Percentiles rank a stretch among this genome's conserved stretches.
These are phyloP conservation scores for Puffinus mauretanicus DNA, from an alignment of 2,113 vertebrate genomes.

Conservation along the genomic window DNA sequence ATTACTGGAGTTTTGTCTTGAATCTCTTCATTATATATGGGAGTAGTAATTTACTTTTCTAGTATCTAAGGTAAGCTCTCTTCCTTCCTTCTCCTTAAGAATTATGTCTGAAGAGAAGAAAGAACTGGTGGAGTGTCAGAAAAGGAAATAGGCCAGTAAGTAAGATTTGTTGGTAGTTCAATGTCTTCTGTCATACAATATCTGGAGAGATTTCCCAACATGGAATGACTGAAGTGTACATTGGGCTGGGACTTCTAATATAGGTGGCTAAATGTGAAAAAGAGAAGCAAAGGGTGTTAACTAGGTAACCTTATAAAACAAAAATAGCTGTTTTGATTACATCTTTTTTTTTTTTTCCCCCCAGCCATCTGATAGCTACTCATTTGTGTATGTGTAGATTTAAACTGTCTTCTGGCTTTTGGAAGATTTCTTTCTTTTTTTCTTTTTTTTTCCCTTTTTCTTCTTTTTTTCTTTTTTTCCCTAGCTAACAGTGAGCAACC, in stretches of 20 bases:
- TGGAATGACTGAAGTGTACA: neutral
- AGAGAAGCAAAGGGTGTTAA: conserved; percentile 25
- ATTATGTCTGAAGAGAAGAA: conserved; percentile 40
- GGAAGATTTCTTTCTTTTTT: neutral
- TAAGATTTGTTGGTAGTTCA: conserved; percentile 26
- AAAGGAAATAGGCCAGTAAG: conserved; percentile 30
- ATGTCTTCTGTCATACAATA: conserved; percentile 52
- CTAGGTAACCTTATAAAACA: conserved; percentile 3
- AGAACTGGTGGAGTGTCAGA: neutral
- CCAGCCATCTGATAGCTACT: neutral
- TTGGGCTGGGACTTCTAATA: neutral
- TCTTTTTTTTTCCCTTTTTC: neutral
- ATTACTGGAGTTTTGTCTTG: conserved; percentile 39
- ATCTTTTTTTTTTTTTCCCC: neutral
- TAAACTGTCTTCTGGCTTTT: neutral
- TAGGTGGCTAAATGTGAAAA: conserved; percentile 26
- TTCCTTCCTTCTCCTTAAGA: conserved; percentile 24
- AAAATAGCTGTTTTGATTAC: neutral
- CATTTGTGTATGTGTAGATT: neutral
- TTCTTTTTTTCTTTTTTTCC: neutral
- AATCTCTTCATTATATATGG: conserved; percentile 71
- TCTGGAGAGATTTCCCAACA: neutral
- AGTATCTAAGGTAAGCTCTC: conserved; percentile 56
- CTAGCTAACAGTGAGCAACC: neutral
- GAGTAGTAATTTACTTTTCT: conserved; percentile 77